Conservation (phyloP, 2,113 vertebrate species). For the Zosterops japonicus region DNA sequence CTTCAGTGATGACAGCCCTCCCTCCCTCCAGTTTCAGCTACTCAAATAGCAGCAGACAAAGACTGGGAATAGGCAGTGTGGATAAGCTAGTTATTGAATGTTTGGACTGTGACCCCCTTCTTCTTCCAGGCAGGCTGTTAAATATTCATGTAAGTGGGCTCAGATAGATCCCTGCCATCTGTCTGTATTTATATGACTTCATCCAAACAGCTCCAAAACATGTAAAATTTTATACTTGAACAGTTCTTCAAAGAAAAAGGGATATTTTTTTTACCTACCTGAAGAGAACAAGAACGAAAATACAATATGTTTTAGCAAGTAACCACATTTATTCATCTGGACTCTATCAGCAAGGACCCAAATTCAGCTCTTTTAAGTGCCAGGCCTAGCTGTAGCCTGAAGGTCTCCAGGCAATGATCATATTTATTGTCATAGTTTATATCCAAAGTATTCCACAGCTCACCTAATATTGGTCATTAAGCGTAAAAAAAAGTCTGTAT, state of each 20-base stretch:
- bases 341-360: not conserved
- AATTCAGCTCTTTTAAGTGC: not conserved
- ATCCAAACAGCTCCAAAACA: slow-evolving; percentile 12
- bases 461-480: not conserved
- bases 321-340: not conserved
- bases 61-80: not conserved
- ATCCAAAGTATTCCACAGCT: not conserved
- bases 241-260: not conserved
- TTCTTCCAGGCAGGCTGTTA: slow-evolving; percentile 15
- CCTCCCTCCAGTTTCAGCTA: slow-evolving; percentile 8
- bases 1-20: not conserved
- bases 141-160: slow-evolving; percentile 50
- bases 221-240: not conserved
- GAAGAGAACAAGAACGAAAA: not conserved
- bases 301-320: not conserved
- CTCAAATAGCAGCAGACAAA: slow-evolving; percentile 21
- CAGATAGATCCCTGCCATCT: slow-evolving; percentile 24
- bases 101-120: slow-evolving; percentile 48
- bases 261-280: not conserved
- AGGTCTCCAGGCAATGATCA: not conserved
- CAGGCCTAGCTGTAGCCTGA: not conserved
- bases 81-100: slow-evolving; percentile 25
- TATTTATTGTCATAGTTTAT: not conserved
- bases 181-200: slow-evolving; percentile 18
- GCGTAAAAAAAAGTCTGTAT: not conserved